A percentile compares a stretch with the other conserved stretches of the same genome.
These are phyloP conservation scores for Ametastegia equiseti DNA, from an alignment of 2,888 invertebrate species.

Conservation along the genomic window DNA sequence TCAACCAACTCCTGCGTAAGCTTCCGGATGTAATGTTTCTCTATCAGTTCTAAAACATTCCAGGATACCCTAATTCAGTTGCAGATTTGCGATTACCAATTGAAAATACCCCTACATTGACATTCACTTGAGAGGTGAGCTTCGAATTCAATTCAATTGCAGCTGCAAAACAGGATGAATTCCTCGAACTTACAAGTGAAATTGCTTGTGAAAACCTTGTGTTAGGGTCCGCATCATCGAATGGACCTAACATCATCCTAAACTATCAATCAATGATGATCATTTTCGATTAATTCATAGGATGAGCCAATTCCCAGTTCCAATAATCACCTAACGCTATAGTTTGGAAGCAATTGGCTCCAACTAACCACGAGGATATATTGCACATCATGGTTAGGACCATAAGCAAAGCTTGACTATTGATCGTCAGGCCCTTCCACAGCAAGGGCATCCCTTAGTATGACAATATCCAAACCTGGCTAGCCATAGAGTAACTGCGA, in stretches of 20 bases:
- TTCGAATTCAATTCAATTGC: background rate
- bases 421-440: conserved; percentile 6
- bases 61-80: background rate
- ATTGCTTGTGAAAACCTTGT: no score
- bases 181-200: no score
- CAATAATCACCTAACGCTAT: background rate
- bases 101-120: background rate
- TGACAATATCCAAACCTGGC: background rate
- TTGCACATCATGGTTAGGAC: background rate
- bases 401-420: conserved; percentile 8
- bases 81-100: no score
- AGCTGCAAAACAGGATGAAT: background rate
- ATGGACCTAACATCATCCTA: background rate
- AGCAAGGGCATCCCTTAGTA: background rate
- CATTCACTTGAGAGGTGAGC: background rate
- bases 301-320: background rate
- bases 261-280: background rate
- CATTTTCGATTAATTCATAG: background rate
- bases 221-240: no score
- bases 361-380: conserved; percentile 24
- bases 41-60: background rate
- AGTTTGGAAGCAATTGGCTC: background rate
- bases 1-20: background rate
- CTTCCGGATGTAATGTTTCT: background rate
- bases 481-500: background rate